Percentiles rank a stretch among this genome's conserved stretches.
These are phyloP conservation scores for Sinocyclocheilus grahami DNA, from an alignment of 2,113 vertebrate genomes.

Conservation along the genomic window DNA sequence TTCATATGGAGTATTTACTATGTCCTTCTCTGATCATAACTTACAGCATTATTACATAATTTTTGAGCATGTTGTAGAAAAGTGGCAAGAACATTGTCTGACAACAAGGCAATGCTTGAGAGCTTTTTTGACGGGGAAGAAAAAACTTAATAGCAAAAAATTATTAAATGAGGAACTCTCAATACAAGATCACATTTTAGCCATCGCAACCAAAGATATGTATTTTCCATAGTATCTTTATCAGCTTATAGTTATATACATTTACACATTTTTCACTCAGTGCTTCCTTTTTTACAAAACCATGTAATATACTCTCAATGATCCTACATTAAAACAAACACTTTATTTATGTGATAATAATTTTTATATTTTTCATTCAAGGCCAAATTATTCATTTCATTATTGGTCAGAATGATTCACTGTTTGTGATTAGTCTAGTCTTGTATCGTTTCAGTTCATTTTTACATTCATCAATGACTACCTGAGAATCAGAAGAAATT, in stretches of 20 bases:
- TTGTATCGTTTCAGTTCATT: not conserved
- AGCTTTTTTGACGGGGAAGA: not conserved
- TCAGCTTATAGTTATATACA: not conserved
- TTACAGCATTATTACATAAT: not conserved
- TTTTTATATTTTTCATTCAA: not conserved
- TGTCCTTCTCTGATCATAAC: not conserved
- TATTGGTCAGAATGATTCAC: not conserved
- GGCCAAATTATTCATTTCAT: not conserved
- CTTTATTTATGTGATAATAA: not conserved
- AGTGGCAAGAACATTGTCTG: not conserved
- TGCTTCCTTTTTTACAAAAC: not conserved
- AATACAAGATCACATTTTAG: not conserved
- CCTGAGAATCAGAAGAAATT: not conserved
- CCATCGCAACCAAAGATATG: constrained; percentile 20
- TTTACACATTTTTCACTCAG: not conserved
- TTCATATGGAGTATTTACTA: not conserved
- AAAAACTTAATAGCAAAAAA: not conserved
- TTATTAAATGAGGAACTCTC: not conserved
- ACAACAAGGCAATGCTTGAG: not conserved
- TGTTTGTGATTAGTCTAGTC: not conserved
- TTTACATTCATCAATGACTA: not conserved
- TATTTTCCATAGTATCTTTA: constrained; percentile 8
- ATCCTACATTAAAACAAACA: not conserved
- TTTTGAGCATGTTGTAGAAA: not conserved
- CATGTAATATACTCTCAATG: not conserved